A percentile compares a stretch with the other conserved stretches of the same genome.
Evolutionary conservation across 2,113 vertebrate genomes (phyloP).

Genomic region (Numida meleagris): DNA sequence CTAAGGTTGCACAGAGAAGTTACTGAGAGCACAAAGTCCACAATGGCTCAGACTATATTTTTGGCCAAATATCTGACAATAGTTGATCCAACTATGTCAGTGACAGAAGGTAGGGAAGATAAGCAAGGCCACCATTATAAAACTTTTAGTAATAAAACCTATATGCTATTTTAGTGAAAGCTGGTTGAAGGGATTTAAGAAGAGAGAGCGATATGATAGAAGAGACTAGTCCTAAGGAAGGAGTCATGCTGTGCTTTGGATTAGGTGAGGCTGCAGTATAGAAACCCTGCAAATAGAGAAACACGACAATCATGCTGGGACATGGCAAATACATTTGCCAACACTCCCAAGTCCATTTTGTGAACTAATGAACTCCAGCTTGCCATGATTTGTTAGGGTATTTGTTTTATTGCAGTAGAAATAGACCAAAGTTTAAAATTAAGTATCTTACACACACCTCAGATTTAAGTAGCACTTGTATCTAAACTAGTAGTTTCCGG

Average conservation of each 20-base stretch:
- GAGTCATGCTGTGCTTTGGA: constrained; percentile 5
- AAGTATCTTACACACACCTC: not conserved
- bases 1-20: not conserved
- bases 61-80: not conserved
- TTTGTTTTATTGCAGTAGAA: not conserved
- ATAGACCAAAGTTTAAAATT: not conserved
- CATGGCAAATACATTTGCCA: not conserved
- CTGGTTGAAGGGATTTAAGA: constrained; percentile 33
- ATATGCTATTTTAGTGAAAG: constrained; percentile 33
- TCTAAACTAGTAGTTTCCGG: not conserved
- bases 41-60: not conserved
- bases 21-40: not conserved
- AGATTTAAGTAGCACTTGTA: not conserved
- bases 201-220: not conserved
- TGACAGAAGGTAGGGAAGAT: constrained; percentile 52
- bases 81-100: not conserved
- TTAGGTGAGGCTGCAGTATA: not conserved
- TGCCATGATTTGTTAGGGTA: not conserved
- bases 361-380: not conserved
- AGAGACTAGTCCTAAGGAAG: not conserved
- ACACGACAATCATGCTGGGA: not conserved
- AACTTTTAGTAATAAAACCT: constrained; percentile 25
- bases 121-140: not conserved
- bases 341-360: not conserved
- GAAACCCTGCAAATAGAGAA: not conserved